Conservation (phyloP, 2,888 invertebrate genomes). For the Zygogramma bicolorata region DNA sequence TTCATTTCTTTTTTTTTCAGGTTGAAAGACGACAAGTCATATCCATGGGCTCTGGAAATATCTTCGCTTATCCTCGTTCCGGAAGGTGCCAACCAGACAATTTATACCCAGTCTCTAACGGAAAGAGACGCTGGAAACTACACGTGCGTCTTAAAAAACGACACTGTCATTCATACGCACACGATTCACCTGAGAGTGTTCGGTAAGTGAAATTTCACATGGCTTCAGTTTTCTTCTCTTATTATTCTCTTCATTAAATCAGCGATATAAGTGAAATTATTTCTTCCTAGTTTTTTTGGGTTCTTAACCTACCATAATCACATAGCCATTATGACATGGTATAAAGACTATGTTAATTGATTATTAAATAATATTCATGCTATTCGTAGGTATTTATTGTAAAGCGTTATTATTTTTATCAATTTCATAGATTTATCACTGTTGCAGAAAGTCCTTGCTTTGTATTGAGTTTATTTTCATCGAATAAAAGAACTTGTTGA, state of each 20-base stretch:
- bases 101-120: conserved; percentile 76
- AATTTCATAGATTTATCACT: too few relatives aligned
- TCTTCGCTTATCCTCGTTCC: conserved; percentile 82
- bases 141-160: conserved; percentile 80
- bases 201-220: conserved; percentile 71
- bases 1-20: conserved; percentile 65
- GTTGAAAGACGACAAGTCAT: conserved; percentile 81
- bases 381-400: too few relatives aligned
- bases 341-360: too few relatives aligned
- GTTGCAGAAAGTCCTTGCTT: too few relatives aligned
- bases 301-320: too few relatives aligned
- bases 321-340: too few relatives aligned
- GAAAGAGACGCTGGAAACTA: conserved; percentile 80
- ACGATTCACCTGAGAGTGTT: conserved; percentile 76
- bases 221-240: neutral
- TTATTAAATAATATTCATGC: too few relatives aligned
- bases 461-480: too few relatives aligned
- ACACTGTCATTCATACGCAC: conserved; percentile 75
- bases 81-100: conserved; percentile 83
- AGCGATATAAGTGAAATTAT: too few relatives aligned
- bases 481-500: too few relatives aligned
- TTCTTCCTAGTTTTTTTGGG: too few relatives aligned
- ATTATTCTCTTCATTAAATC: neutral
- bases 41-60: conserved; percentile 81
- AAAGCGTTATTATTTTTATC: too few relatives aligned